phyloP scores from a whole-genome alignment of 2,888 invertebrate species.

The Scrobipalpa costella region DNA sequence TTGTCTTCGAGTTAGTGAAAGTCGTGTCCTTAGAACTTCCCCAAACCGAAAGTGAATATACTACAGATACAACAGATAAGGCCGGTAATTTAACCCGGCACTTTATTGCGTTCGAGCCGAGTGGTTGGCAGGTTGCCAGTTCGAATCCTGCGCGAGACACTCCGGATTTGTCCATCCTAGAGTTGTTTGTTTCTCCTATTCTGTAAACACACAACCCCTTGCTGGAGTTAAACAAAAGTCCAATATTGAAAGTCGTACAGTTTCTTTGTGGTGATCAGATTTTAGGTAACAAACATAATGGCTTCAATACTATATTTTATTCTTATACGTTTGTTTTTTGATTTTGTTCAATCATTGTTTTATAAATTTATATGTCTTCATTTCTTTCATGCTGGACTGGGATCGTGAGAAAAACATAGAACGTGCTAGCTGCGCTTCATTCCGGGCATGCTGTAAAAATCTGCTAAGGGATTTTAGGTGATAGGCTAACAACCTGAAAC shows the following conservation, averaged over 20 bases:
- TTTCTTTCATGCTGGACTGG: too few species aligned
- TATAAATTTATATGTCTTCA: too few species aligned
- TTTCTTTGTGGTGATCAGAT: background rate
- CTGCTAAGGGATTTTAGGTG: too few species aligned
- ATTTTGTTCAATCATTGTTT: too few species aligned
- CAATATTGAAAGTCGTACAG: constrained; percentile 2
- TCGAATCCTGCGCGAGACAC: constrained; percentile 2
- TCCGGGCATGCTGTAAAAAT: too few species aligned
- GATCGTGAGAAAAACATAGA: too few species aligned
- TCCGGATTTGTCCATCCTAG: constrained; percentile 15
- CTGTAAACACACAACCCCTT: constrained; percentile 2
- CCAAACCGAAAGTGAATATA: constrained; percentile 7
- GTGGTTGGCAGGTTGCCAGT: constrained; percentile 16
- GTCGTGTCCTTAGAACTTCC: background rate
- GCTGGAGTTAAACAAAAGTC: background rate
- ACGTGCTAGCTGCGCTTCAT: too few species aligned
- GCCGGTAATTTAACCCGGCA: background rate
- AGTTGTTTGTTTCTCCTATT: constrained; percentile 19
- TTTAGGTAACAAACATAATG: background rate
- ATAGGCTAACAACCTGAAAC: too few species aligned
- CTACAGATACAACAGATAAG: background rate
- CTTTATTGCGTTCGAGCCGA: constrained; percentile 11
- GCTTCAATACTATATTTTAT: background rate
- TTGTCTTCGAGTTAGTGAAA: too few species aligned
- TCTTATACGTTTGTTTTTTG: background rate